phyloP scores from a whole-genome alignment of 1,140 invertebrate genomes.

The Ips nitidus region DNA sequence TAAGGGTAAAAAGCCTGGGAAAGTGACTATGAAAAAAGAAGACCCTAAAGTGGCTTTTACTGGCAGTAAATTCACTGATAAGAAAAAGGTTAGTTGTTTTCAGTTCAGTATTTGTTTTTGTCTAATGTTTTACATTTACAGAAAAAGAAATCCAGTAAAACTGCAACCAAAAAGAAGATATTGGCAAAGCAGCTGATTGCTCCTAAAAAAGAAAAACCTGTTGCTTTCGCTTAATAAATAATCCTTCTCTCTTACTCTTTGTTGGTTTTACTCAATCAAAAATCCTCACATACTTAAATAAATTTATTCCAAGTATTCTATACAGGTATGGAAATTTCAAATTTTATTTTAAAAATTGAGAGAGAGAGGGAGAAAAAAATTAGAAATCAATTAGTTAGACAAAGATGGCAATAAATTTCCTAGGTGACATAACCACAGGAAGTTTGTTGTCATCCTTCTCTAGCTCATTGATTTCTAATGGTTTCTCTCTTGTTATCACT shows the following conservation, averaged over 20 bases:
- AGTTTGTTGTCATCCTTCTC: too few relatives aligned
- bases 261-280: too few relatives aligned
- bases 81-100: slow-evolving; percentile 13
- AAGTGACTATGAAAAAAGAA: slow-evolving; percentile 3
- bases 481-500: too few relatives aligned
- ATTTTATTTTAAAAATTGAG: too few relatives aligned
- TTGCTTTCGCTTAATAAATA: too few relatives aligned
- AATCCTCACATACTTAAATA: slow-evolving; percentile 1
- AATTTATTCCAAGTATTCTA: slow-evolving; percentile 11
- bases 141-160: slow-evolving; percentile 48
- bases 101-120: not conserved
- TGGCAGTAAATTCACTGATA: slow-evolving; percentile 22
- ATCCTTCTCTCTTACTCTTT: too few relatives aligned
- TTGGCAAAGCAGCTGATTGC: slow-evolving; percentile 44
- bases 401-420: too few relatives aligned
- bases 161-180: slow-evolving; percentile 41
- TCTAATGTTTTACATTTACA: slow-evolving; percentile 22
- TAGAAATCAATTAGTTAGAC: too few relatives aligned
- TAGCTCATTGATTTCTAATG: too few relatives aligned
- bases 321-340: not conserved
- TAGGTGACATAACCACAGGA: too few relatives aligned
- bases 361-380: too few relatives aligned
- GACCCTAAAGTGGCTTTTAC: slow-evolving; percentile 1
- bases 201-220: not conserved
- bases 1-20: not conserved